Conservation (phyloP, 2,113 vertebrate genomes). For the Phalacrocorax brasilianus region DNA sequence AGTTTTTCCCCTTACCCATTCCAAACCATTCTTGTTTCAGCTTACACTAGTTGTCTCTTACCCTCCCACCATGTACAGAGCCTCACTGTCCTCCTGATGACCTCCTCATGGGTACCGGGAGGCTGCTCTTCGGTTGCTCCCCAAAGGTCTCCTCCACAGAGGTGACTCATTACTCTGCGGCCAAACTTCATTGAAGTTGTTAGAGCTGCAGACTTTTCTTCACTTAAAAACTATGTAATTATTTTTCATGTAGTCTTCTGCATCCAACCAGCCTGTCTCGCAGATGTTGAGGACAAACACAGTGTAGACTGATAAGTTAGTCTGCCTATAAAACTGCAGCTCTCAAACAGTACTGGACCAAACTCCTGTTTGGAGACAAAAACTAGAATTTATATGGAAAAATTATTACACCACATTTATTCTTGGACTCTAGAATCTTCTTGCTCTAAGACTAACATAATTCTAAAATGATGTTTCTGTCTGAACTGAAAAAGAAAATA, state of each 20-base stretch:
- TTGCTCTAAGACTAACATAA: neutral
- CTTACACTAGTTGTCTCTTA: neutral
- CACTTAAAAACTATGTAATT: neutral
- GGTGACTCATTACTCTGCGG: neutral
- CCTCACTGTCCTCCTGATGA: neutral
- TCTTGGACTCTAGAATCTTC: neutral
- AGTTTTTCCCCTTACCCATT: neutral
- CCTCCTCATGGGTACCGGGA: neutral
- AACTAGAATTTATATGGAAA: neutral
- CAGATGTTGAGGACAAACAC: neutral
- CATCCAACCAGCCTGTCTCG: neutral
- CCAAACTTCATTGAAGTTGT: neutral
- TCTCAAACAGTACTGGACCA: neutral
- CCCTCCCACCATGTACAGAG: neutral
- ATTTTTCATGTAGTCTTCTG: neutral
- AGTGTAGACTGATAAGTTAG: neutral
- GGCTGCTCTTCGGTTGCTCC: neutral
- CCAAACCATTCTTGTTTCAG: neutral
- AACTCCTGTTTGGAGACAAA: neutral
- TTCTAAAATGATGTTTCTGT: neutral
- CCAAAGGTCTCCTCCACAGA: neutral
- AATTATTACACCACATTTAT: neutral
- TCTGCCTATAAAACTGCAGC: neutral
- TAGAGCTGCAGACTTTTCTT: neutral
- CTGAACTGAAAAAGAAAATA: neutral